Base-by-base conservation (phyloP, 2,113 vertebrate species). In the Sander vitreus region DNA sequence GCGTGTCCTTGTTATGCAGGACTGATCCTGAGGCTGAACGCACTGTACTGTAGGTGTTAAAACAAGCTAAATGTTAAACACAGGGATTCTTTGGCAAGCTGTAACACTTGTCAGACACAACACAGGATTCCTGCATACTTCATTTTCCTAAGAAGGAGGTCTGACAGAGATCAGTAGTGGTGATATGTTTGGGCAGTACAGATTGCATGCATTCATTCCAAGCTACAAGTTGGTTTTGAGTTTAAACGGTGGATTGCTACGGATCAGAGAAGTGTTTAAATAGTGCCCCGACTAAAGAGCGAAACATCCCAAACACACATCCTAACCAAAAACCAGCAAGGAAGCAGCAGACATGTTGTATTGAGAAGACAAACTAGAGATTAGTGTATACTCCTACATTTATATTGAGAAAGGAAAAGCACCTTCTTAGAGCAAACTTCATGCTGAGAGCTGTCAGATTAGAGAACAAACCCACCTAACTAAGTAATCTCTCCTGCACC, bases 1-100 rank as follows among this genome's bases (percentile, higher is more conserved):
- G 55, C 36, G 6, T 66, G 75, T 81, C 73, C 47, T 66, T 23
- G 66, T 86, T 68, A 53, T 25, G 8, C 82, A 72, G 76, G 76
- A 81, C 84, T 73, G 70, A 84, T 76, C 65, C 78, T 77, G 67
- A 83, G 69, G 74, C 82, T 81, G 67, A 83, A 76, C 27, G 57
- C 81, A 69, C 76, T 43, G 8, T 47, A 51, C 78, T 14, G 47
- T 77, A 66, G 48, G 50, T 85, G 81, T 70, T 79, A 55, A 68
- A 84, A 74, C 66, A 71, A 50, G 80, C 54, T 83, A 80, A 73
- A 83, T 84, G 51, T 72, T 80, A 66, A 78, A 84, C 80, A 76
- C 62, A 65, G 51, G 67, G 53, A 80, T 82, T 80, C 47, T 19
- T 78, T 81, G 79, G 66, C 55, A n/a, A 66, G 73, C 73, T 59